These are phyloP conservation scores for Clistopyga incitator DNA, from an alignment of 2,888 invertebrate genomes.

Conservation along the genomic window DNA sequence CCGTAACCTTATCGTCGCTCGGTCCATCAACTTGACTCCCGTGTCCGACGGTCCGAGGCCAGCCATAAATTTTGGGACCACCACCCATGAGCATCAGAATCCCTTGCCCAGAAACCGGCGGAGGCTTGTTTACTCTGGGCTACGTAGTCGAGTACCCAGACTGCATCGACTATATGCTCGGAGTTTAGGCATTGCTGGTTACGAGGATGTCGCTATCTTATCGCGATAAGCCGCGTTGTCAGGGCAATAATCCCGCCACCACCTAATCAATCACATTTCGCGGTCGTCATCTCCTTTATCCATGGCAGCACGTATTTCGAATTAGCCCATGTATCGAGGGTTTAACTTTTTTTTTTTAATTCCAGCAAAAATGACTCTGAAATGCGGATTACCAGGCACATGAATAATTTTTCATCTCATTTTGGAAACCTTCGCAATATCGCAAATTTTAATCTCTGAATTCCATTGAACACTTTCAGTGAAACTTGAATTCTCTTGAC, in stretches of 20 bases:
- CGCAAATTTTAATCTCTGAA: too few relatives aligned
- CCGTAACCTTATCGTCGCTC: constrained; percentile 79
- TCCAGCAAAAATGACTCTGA: too few relatives aligned
- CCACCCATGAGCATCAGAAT: too few relatives aligned
- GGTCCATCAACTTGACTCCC: constrained; percentile 80
- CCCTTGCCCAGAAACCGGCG: constrained; percentile 41
- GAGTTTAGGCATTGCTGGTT: constrained; percentile 12
- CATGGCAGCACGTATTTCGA: background rate
- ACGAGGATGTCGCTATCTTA: constrained; percentile 30
- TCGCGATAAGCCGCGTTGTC: constrained; percentile 53
- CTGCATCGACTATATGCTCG: constrained; percentile 20
- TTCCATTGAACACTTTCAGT: too few relatives aligned
- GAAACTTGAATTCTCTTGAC: constrained; percentile 8
- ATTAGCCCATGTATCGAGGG: background rate
- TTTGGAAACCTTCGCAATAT: too few relatives aligned
- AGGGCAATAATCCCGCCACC: constrained; percentile 43
- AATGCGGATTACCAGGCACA: too few relatives aligned
- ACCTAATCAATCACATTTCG: constrained; percentile 46
- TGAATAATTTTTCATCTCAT: too few relatives aligned
- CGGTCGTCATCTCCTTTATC: constrained; percentile 17
- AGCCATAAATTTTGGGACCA: constrained; percentile 76
- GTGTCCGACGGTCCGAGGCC: constrained; percentile 74
- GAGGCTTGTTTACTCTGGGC: constrained; percentile 33
- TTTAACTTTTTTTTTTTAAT: background rate
- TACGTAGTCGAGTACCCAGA: constrained; percentile 27